Percentiles rank a stretch among this genome's conserved stretches.
Conservation (phyloP, 2,888 invertebrate species). For the Anticlea derivata region DNA sequence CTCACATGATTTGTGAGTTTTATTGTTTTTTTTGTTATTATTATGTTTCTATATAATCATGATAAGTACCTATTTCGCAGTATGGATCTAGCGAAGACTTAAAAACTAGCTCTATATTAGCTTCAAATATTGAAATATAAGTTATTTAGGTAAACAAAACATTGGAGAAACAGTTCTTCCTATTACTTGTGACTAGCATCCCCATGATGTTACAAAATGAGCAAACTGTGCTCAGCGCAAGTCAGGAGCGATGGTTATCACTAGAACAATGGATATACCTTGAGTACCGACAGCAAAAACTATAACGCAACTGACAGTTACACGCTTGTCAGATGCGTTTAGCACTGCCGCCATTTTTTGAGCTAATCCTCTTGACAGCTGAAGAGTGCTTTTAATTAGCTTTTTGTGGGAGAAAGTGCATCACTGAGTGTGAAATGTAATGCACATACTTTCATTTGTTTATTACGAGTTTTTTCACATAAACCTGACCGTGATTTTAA, state of each 20-base stretch:
- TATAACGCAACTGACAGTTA: constrained; percentile 24
- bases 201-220: constrained; percentile 20
- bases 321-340: constrained; percentile 30
- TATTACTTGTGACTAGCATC: neutral
- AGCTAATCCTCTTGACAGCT: constrained; percentile 20
- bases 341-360: constrained; percentile 18
- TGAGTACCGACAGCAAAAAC: constrained; percentile 29
- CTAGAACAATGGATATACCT: constrained; percentile 28
- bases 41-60: too few relatives aligned
- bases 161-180: too few relatives aligned
- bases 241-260: constrained; percentile 21
- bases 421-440: constrained; percentile 5
- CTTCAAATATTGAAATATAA: too few relatives aligned
- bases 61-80: too few relatives aligned
- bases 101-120: too few relatives aligned
- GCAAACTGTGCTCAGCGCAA: constrained; percentile 7
- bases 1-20: too few relatives aligned
- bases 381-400: constrained; percentile 21
- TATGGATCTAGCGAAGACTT: too few relatives aligned
- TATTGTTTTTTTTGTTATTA: too few relatives aligned
- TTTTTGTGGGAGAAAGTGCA: constrained; percentile 17
- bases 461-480: too few relatives aligned
- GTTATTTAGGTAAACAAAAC: too few relatives aligned
- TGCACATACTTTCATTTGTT: neutral
- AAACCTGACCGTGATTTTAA: too few relatives aligned